Evolutionary conservation across 2,113 vertebrate genomes (phyloP), one percentile per base, ranked within the genome.

Genomic region (Ancistrus triradiatus): DNA sequence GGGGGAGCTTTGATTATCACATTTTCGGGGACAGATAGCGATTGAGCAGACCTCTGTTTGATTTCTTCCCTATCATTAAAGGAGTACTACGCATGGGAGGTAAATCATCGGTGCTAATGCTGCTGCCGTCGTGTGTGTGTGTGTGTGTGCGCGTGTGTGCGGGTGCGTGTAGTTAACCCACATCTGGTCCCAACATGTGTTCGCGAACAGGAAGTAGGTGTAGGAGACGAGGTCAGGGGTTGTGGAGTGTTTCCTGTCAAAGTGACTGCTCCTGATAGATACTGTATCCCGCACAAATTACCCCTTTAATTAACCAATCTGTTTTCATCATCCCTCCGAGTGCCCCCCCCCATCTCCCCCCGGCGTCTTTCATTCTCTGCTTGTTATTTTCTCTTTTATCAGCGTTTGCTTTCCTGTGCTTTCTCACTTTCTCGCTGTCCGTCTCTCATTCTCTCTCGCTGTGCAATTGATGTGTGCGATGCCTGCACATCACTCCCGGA

Each of bases 111-210:
- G 46, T 40, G 37, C 8, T 31, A 57, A 31, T 24, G 46, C 19
- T 19, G 47, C 62, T 63, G 17, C 46, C 33, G 17, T 25, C 28
- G 62, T 66, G 62, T 47, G 72, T 69, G 77, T 71, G 66, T 42
- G 58, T 70, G 46, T n/a, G 25, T 33, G 19, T 21, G 31, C 68
- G 37, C 40, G 59, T 28, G 56, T 33, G 38, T 42, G 40, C n/a
- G 76, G 44, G 62, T 38, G 57, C 66, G 17, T 77, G 76, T 37
- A 48, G 70, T 75, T 68, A 78, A 70, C 53, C 70, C 81, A 91
- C 93, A 96, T 97, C 93, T 97, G 94, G 94, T 86, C 83, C 85
- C 94, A 95, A 91, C 92, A 92, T 94, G 92, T 91, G 88, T 25
- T 68, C 79, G 85, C 84, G 55, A 65, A 87, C 88, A 92, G 91